Evolutionary conservation across 2,113 vertebrate species (phyloP).

Genomic region (Ophiodon elongatus): DNA sequence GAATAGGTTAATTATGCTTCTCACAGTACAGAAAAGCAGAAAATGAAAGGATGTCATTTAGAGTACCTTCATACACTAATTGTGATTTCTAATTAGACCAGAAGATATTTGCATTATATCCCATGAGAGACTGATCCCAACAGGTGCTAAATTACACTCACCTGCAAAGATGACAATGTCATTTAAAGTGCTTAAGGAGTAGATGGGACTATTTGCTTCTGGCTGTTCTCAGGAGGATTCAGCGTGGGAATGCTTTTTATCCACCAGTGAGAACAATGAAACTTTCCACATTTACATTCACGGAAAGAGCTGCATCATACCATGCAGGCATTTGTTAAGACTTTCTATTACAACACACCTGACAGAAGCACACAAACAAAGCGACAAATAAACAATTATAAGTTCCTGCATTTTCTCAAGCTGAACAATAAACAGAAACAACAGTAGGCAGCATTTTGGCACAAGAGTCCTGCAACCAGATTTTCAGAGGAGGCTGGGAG

Average conservation of each 20-base stretch:
- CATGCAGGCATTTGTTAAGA: constrained; percentile 5
- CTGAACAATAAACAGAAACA: constrained; percentile 24
- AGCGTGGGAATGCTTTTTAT: constrained; percentile 32
- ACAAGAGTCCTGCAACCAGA: constrained; percentile 10
- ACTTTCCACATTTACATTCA: constrained; percentile 29
- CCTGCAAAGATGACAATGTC: constrained; percentile 43
- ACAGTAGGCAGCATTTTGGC: constrained; percentile 29
- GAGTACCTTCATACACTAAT: neutral
- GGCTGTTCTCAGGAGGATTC: constrained; percentile 71
- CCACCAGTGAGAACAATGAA: constrained; percentile 46
- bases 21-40: constrained; percentile 29
- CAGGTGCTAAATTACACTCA: constrained; percentile 62
- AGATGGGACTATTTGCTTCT: constrained; percentile 46
- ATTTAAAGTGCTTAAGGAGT: constrained; percentile 29
- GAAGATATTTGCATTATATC: constrained; percentile 19
- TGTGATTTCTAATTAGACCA: constrained; percentile 19
- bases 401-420: constrained; percentile 57
- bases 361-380: constrained; percentile 57
- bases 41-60: neutral
- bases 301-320: constrained; percentile 30
- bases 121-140: constrained; percentile 45
- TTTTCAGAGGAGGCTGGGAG: constrained; percentile 17
- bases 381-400: constrained; percentile 28
- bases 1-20: neutral
- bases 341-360: constrained; percentile 29